Evolutionary conservation across 2,888 invertebrate genomes (phyloP).

Genomic region (Cheilosia vulpina): DNA sequence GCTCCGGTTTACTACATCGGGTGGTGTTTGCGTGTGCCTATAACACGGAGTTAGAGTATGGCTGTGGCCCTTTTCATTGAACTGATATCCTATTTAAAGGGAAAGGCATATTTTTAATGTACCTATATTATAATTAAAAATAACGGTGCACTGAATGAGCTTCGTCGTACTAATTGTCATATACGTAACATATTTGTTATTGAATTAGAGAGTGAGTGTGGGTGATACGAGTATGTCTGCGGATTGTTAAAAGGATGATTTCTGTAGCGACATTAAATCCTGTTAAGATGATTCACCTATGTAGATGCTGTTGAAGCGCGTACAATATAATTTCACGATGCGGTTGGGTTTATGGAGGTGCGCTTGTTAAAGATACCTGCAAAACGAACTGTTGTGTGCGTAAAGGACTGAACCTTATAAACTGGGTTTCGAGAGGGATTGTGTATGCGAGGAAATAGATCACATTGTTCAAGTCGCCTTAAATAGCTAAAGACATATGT

Average conservation of each 20-base stretch:
- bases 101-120: constrained; percentile 25
- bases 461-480: constrained; percentile 8
- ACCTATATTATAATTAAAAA: constrained; percentile 56
- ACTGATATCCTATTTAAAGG: constrained; percentile 68
- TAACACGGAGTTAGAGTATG: too few species aligned
- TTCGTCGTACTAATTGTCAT: constrained; percentile 68
- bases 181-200: constrained; percentile 35
- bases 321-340: constrained; percentile 21
- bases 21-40: not conserved
- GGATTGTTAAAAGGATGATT: constrained; percentile 25
- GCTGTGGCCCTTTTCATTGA: constrained; percentile 39
- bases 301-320: constrained; percentile 17
- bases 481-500: constrained; percentile 13
- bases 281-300: constrained; percentile 5
- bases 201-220: constrained; percentile 41
- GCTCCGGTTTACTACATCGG: constrained; percentile 12
- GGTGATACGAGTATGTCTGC: not conserved
- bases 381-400: not conserved
- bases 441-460: not conserved
- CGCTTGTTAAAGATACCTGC: constrained; percentile 18
- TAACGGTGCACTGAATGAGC: constrained; percentile 63
- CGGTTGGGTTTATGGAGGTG: constrained; percentile 10
- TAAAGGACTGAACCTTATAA: constrained; percentile 6
- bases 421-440: not conserved
- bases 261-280: constrained; percentile 21